A percentile compares a stretch with the other conserved stretches of the same genome.
Conservation (phyloP, 2,113 vertebrate species). For the Thermophis baileyi region DNA sequence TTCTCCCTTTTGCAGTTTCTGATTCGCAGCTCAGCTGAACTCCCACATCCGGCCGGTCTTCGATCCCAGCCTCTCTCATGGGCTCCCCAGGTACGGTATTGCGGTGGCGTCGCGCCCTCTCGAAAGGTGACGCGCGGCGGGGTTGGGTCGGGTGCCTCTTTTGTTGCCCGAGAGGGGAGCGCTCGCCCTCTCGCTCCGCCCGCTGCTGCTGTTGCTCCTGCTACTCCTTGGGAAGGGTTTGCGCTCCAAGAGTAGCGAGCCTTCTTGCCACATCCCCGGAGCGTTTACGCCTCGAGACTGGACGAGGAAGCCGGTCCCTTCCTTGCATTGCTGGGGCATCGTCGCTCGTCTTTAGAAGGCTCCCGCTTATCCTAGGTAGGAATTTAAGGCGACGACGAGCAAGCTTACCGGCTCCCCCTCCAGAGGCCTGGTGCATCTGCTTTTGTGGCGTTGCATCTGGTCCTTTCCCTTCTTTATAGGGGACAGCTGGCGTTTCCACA, state of each 20-base stretch:
- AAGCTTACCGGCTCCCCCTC: neutral
- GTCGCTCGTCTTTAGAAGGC: neutral
- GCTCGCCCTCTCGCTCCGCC: neutral
- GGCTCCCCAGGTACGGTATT: conserved; percentile 24
- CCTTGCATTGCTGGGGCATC: neutral
- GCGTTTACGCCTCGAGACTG: neutral
- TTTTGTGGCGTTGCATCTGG: neutral
- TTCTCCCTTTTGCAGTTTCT: neutral
- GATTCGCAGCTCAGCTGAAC: conserved; percentile 20
- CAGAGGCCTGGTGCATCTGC: neutral
- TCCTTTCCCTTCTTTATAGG: neutral
- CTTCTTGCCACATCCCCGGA: neutral
- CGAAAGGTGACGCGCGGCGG: neutral
- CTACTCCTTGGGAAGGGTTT: neutral
- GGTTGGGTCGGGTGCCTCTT: neutral
- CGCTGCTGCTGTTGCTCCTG: neutral
- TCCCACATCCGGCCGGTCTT: neutral
- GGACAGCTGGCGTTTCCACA: neutral
- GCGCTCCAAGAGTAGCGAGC: neutral
- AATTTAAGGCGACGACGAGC: neutral
- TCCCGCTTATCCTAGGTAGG: neutral
- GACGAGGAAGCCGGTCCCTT: neutral
- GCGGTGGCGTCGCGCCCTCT: neutral
- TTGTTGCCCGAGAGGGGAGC: neutral
- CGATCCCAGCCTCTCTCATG: conserved; percentile 1